Percentiles rank a stretch among this genome's conserved stretches.
Conservation (phyloP, 2,888 invertebrate genomes). For the Micropterix aruncella region DNA sequence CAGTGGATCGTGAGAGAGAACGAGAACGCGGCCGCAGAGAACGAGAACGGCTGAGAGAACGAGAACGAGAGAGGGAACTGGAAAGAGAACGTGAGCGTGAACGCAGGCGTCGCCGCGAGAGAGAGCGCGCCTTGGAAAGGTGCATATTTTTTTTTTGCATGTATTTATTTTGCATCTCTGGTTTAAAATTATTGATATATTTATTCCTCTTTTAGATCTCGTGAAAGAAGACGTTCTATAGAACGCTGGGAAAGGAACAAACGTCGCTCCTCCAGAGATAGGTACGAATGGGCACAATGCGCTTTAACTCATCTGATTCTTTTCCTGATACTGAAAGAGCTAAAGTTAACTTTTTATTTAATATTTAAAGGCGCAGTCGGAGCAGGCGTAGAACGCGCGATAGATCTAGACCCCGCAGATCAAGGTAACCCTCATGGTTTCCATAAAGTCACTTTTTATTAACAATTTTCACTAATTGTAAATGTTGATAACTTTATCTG, state of each 20-base stretch:
- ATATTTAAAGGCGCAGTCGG: not conserved
- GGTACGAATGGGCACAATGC: slow-evolving; percentile 18
- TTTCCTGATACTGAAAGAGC: slow-evolving; percentile 7
- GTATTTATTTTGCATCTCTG: too few relatives aligned
- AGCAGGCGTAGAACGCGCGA: not conserved
- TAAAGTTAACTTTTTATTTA: not conserved
- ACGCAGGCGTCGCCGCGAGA: slow-evolving; percentile 20
- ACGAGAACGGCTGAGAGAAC: slow-evolving; percentile 9
- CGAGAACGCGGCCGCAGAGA: slow-evolving; percentile 9
- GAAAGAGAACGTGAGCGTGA: slow-evolving; percentile 24
- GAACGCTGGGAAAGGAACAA: slow-evolving; percentile 21
- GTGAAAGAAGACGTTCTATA: slow-evolving; percentile 36
- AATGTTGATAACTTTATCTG: too few relatives aligned
- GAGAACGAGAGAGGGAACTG: slow-evolving; percentile 26
- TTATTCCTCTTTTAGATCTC: too few relatives aligned
- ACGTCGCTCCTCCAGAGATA: slow-evolving; percentile 33
- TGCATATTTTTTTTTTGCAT: not conserved
- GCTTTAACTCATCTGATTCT: slow-evolving; percentile 1
- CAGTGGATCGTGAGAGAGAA: slow-evolving; percentile 27
- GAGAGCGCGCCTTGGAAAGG: not conserved
- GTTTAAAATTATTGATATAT: too few relatives aligned
- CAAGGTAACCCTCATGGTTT: not conserved
- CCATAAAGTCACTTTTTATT: too few relatives aligned
- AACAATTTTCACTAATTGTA: too few relatives aligned
- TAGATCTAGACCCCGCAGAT: not conserved